Conservation (phyloP, 1,140 invertebrate genomes). For the Brachionus sp. region DNA sequence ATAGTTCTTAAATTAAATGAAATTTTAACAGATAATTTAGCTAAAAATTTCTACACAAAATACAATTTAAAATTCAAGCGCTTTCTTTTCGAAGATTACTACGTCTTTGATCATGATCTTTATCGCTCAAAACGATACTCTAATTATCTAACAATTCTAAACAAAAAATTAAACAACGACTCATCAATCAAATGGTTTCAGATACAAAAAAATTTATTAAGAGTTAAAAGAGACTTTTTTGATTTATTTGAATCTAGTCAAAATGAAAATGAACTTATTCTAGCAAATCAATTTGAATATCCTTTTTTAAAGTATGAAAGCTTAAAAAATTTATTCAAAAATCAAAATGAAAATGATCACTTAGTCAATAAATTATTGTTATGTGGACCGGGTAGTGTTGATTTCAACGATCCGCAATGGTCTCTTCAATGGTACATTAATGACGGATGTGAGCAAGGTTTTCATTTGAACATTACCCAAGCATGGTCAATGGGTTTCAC, state of each 20-base stretch:
- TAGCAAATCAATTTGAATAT: background rate
- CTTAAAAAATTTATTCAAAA: background rate
- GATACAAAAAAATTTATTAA: background rate
- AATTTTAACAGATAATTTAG: background rate
- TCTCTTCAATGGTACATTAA: slow-evolving; percentile 35
- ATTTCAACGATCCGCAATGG: slow-evolving; percentile 38
- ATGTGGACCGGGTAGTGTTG: background rate
- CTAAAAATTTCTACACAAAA: background rate
- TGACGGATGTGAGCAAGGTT: background rate
- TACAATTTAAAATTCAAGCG: background rate
- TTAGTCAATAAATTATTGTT: background rate
- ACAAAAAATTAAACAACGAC: background rate
- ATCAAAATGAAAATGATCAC: background rate
- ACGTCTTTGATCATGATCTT: background rate
- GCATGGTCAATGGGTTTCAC: slow-evolving; percentile 50
- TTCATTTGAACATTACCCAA: slow-evolving; percentile 49
- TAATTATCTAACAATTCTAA: background rate
- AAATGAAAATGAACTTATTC: background rate
- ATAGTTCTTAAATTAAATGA: background rate
- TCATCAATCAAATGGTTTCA: background rate
- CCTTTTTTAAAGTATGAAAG: background rate
- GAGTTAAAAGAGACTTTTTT: slow-evolving; percentile 24
- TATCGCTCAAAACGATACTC: background rate
- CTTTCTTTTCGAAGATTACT: background rate
- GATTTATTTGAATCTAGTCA: background rate